A percentile compares a stretch with the other conserved stretches of the same genome.
Conservation (phyloP, 2,888 invertebrate genomes). For the Lumbricus terrestris region DNA sequence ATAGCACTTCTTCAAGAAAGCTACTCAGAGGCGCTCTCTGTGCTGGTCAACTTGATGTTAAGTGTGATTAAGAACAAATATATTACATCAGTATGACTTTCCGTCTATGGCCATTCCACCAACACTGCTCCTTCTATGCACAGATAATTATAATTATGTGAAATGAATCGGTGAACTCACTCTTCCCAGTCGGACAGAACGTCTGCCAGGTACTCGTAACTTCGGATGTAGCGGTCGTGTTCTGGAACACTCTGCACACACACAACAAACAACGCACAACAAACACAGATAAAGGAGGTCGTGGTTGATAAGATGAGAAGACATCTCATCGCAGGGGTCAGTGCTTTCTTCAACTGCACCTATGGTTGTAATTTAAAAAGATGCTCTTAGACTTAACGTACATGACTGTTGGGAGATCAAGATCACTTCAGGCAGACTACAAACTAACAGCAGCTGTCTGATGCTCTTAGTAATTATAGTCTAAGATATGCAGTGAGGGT, state of each 20-base stretch:
- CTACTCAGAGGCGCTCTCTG: no score
- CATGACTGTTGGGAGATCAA: background rate
- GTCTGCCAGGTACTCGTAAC: constrained; percentile 88
- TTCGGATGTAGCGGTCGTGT: constrained; percentile 84
- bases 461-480: no score
- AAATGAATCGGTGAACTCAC: constrained; percentile 46
- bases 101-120: background rate
- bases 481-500: no score
- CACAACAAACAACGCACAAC: constrained; percentile 36
- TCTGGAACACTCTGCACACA: constrained; percentile 75
- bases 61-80: no score
- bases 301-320: no score
- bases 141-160: background rate
- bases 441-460: no score
- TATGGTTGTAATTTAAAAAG: background rate
- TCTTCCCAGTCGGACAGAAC: constrained; percentile 92
- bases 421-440: no score
- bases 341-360: background rate
- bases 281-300: no score
- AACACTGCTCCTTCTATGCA: background rate
- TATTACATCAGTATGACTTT: background rate
- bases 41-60: no score
- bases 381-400: no score
- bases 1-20: no score
- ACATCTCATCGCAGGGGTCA: background rate